phyloP scores from a whole-genome alignment of 2,888 invertebrate genomes.

The Andrena hattorfiana region DNA sequence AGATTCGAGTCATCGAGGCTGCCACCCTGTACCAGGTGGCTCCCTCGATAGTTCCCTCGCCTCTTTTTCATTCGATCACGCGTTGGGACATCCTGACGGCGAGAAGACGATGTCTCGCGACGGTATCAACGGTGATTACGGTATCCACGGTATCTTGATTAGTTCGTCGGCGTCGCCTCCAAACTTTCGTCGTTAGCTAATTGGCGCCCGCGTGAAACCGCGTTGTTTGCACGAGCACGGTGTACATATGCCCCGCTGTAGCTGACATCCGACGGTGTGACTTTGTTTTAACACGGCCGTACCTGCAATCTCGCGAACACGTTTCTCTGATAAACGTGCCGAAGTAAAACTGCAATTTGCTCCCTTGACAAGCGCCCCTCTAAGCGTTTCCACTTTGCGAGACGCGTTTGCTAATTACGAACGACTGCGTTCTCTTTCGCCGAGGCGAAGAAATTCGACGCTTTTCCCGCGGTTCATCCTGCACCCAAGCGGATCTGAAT shows the following conservation, averaged over 20 bases:
- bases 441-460: slow-evolving; percentile 33
- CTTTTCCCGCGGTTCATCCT: slow-evolving; percentile 15
- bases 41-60: slow-evolving; percentile 13
- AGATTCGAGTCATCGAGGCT: background rate
- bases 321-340: slow-evolving; percentile 61
- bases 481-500: background rate
- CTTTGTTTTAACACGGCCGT: slow-evolving; percentile 63
- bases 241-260: slow-evolving; percentile 71
- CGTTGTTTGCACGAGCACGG: slow-evolving; percentile 74
- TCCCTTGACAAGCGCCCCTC: slow-evolving; percentile 43
- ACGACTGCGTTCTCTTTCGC: slow-evolving; percentile 20
- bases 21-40: background rate
- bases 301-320: slow-evolving; percentile 52
- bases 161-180: slow-evolving; percentile 77
- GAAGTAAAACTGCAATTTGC: slow-evolving; percentile 70
- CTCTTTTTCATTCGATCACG: slow-evolving; percentile 47
- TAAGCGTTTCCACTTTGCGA: slow-evolving; percentile 43
- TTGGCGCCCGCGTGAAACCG: slow-evolving; percentile 77
- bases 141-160: slow-evolving; percentile 78
- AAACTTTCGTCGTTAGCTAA: slow-evolving; percentile 81
- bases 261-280: slow-evolving; percentile 64
- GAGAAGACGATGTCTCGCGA: slow-evolving; percentile 55
- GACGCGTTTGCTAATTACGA: slow-evolving; percentile 53
- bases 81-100: slow-evolving; percentile 1
- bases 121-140: slow-evolving; percentile 78